Percentiles rank a stretch among this genome's conserved stretches.
Conservation (phyloP, 2,797 vertebrate species). For the Eulemur mongoz region DNA sequence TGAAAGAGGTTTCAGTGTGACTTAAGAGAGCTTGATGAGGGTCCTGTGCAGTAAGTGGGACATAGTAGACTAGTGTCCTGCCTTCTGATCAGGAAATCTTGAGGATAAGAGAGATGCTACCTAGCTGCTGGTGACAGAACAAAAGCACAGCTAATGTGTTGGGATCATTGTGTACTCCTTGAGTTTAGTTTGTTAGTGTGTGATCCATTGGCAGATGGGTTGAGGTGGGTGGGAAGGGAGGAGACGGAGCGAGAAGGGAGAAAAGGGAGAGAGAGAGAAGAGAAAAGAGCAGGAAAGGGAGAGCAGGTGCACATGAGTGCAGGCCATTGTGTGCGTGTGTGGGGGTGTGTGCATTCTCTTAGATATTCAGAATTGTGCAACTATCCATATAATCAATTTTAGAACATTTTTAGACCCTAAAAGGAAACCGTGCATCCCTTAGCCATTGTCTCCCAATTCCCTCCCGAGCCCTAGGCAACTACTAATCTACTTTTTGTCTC, state of each 20-base stretch:
- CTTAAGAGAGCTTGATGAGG: neutral
- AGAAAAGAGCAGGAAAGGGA: neutral
- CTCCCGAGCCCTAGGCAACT: neutral
- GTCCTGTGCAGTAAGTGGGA: neutral
- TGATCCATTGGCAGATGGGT: neutral
- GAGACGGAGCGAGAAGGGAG: too few species aligned
- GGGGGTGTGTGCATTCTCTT: neutral
- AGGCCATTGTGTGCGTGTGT: neutral
- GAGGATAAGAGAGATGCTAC: neutral
- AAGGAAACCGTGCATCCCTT: neutral
- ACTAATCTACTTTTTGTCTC: neutral
- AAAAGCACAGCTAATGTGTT: neutral
- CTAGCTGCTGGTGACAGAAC: neutral
- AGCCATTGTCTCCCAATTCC: neutral
- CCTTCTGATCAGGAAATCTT: neutral
- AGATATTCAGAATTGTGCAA: neutral
- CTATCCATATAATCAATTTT: neutral
- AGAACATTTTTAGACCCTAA: neutral
- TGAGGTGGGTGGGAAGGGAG: neutral
- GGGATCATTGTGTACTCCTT: neutral
- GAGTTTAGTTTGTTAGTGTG: neutral
- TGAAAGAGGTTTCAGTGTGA: neutral
- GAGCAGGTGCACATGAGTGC: neutral
- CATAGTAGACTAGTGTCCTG: neutral
- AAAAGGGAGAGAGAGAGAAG: too few species aligned